Conservation (phyloP, 1,140 invertebrate species). For the Drosophila seguyi region DNA sequence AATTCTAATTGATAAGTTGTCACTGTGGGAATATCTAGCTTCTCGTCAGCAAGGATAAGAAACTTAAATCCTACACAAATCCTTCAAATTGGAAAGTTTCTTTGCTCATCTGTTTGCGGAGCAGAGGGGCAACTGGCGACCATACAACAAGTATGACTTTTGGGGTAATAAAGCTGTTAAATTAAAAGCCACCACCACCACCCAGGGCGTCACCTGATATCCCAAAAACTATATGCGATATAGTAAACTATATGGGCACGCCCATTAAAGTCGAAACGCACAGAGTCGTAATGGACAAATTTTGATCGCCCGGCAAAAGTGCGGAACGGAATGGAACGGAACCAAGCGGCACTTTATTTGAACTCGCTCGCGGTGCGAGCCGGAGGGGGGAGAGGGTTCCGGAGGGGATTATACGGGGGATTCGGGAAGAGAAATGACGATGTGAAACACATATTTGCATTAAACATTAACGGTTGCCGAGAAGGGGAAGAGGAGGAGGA, state of each 20-base stretch:
- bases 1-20: not conserved
- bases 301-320: conserved; percentile 41
- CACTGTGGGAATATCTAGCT: not conserved
- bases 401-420: conserved; percentile 12
- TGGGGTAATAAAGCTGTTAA: conserved; percentile 18
- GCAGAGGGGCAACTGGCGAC: not conserved
- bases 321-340: conserved; percentile 50
- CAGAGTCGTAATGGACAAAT: conserved; percentile 41
- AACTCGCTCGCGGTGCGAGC: conserved; percentile 22
- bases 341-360: conserved; percentile 59
- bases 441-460: conserved; percentile 74
- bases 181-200: conserved; percentile 1
- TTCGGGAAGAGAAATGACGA: conserved; percentile 31
- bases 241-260: conserved; percentile 13
- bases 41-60: conserved; percentile 4
- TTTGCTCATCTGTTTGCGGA: not conserved
- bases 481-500: not conserved
- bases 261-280: conserved; percentile 10
- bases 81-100: conserved; percentile 13
- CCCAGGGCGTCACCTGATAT: conserved; percentile 15
- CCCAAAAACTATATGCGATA: conserved; percentile 7
- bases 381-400: not conserved
- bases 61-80: conserved; percentile 11
- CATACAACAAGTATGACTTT: conserved; percentile 13
- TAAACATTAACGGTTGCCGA: conserved; percentile 73